These are phyloP conservation scores for Pseudopipra pipra DNA, from an alignment of 2,113 vertebrate species.

Conservation along the genomic window DNA sequence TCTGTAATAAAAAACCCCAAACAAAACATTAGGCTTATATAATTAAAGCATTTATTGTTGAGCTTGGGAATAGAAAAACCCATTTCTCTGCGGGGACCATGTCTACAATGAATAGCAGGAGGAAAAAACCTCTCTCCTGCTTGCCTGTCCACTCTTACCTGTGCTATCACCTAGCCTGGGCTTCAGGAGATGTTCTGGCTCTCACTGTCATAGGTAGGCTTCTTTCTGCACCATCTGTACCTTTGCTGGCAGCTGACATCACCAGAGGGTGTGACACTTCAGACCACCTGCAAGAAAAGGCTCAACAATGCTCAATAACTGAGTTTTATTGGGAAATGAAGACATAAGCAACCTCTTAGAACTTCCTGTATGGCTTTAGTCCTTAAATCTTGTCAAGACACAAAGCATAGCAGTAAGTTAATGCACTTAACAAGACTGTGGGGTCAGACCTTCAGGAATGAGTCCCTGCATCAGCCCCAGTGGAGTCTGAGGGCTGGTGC, in stretches of 20 bases:
- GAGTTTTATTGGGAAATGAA: background rate
- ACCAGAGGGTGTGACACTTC: background rate
- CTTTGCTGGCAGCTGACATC: background rate
- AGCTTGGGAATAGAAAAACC: background rate
- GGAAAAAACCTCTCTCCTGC: background rate
- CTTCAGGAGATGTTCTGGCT: background rate
- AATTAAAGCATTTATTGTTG: background rate
- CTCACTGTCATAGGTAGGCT: background rate
- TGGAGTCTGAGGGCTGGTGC: background rate
- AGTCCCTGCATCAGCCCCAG: background rate
- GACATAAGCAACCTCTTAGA: background rate
- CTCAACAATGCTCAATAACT: background rate
- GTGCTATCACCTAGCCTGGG: background rate
- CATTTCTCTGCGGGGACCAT: background rate
- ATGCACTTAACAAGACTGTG: background rate
- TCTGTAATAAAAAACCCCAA: no score
- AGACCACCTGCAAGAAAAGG: background rate
- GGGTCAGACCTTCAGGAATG: background rate
- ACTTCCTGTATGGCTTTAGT: fast-evolving
- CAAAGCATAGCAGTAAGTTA: background rate
- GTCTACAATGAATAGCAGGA: background rate
- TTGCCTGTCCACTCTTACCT: background rate
- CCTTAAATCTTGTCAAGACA: background rate
- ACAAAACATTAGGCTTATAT: background rate
- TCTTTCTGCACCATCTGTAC: background rate